phyloP scores from a whole-genome alignment of 2,888 invertebrate genomes.

The Copidosoma aretas region DNA sequence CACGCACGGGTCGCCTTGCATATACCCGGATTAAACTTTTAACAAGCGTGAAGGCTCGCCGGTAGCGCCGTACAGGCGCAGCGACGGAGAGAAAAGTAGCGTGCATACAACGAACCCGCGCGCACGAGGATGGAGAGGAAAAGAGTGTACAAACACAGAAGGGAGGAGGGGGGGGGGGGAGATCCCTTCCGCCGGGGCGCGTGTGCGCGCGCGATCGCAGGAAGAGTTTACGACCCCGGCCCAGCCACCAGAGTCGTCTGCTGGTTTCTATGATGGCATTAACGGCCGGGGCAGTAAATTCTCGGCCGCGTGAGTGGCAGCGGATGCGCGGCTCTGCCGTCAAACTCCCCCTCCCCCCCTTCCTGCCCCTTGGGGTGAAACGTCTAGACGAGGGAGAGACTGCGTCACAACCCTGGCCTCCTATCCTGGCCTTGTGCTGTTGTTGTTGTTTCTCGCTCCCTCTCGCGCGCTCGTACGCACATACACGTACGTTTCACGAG shows the following conservation, averaged over 20 bases:
- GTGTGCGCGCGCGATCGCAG: constrained; percentile 18
- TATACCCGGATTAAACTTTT: neutral
- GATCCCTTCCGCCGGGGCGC: neutral
- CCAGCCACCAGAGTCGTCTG: constrained; percentile 45
- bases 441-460: constrained; percentile 13
- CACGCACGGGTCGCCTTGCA: neutral
- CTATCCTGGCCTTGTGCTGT: constrained; percentile 43
- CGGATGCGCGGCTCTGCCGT: constrained; percentile 43
- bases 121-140: neutral
- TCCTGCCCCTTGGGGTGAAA: constrained; percentile 46
- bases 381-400: constrained; percentile 60
- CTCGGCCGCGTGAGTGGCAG: constrained; percentile 55
- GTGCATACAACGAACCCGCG: neutral
- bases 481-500: constrained; percentile 50
- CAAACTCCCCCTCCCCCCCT: neutral
- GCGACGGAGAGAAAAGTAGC: neutral
- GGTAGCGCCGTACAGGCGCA: neutral
- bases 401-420: constrained; percentile 57
- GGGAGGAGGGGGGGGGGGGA: neutral
- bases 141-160: neutral
- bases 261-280: constrained; percentile 57
- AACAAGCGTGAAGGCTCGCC: neutral
- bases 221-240: constrained; percentile 54
- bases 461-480: constrained; percentile 30
- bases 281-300: constrained; percentile 60